These are phyloP conservation scores for Acrocephalus kingi DNA, from an alignment of 2,113 vertebrate genomes.

Conservation along the genomic window DNA sequence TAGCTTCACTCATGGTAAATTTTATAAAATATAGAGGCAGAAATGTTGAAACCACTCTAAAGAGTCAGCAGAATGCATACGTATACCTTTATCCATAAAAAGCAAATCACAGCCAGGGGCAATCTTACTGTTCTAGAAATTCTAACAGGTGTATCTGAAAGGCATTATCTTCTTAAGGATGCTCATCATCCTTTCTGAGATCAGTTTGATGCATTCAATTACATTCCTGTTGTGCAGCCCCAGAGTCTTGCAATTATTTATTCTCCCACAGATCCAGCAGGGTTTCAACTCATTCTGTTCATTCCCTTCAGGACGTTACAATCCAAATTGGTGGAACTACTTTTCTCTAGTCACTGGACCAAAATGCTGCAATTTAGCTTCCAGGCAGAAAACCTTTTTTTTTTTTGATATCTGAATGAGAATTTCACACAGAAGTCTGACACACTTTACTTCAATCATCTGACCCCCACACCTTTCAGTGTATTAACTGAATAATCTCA, in stretches of 20 bases:
- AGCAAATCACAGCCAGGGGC: neutral
- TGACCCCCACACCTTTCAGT: neutral
- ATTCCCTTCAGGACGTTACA: neutral
- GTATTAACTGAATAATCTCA: neutral
- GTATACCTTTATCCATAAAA: neutral
- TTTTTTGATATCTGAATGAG: neutral
- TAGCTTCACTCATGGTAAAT: neutral
- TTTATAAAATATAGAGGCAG: neutral
- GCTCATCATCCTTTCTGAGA: neutral
- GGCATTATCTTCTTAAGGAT: neutral
- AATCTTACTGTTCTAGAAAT: neutral
- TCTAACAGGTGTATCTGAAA: neutral
- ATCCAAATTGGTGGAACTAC: neutral
- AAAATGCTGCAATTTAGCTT: neutral
- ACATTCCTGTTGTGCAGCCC: neutral
- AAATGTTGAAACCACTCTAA: neutral
- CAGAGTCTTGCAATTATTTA: neutral
- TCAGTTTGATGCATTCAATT: neutral
- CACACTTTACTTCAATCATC: neutral
- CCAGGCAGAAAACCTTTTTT: neutral
- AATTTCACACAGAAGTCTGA: neutral
- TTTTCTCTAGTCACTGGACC: neutral
- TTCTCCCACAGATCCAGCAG: neutral
- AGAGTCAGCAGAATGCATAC: neutral
- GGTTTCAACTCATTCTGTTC: conserved; percentile 23